Evolutionary conservation across 2,113 vertebrate species (phyloP).

Genomic region (Gavialis gangeticus): DNA sequence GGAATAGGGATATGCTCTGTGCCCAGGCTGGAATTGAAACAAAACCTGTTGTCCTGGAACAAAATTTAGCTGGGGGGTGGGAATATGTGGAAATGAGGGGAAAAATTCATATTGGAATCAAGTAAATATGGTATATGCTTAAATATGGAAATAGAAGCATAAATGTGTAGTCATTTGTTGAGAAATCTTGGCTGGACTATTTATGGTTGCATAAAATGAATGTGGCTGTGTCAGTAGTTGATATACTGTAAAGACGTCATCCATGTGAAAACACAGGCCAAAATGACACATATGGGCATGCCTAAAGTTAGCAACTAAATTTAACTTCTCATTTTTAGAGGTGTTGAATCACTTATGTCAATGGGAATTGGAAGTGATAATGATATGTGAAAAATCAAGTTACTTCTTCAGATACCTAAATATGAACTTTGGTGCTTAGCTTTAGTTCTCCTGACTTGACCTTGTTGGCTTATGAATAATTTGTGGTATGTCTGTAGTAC

Average conservation of each 20-base stretch:
- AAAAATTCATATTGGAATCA: too few relatives aligned
- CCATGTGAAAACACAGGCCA: not conserved
- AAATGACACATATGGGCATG: not conserved
- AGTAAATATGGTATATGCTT: not conserved
- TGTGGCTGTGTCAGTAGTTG: not conserved
- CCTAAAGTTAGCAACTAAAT: not conserved
- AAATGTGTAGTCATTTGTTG: not conserved
- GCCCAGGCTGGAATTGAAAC: too few relatives aligned
- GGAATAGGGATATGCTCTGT: too few relatives aligned
- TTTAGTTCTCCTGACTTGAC: too few relatives aligned
- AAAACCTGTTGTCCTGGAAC: too few relatives aligned
- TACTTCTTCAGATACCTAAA: not conserved
- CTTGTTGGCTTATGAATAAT: not conserved
- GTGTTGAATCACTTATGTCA: not conserved
- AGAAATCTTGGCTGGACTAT: not conserved
- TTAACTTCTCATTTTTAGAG: not conserved
- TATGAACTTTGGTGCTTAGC: not conserved
- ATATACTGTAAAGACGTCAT: not conserved
- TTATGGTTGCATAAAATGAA: not conserved
- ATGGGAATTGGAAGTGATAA: not conserved
- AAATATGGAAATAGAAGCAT: not conserved
- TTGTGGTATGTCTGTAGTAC: not conserved
- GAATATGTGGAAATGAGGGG: too few relatives aligned
- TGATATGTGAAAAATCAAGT: not conserved
- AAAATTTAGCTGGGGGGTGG: too few relatives aligned